phyloP scores from a whole-genome alignment of 2,113 vertebrate genomes.

The Parotia lawesii region DNA sequence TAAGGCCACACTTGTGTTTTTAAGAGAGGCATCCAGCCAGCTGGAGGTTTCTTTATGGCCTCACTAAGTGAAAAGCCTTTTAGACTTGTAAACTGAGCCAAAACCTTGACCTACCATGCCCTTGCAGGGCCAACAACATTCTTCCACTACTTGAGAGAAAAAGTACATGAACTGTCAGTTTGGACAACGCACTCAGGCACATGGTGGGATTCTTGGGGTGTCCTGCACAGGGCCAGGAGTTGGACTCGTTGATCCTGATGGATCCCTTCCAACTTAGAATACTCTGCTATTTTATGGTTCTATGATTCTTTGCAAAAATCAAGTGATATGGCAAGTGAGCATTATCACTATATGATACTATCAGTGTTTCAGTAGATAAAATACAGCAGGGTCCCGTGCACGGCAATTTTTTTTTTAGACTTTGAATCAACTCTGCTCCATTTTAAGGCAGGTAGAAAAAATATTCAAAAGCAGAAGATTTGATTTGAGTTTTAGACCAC shows the following conservation, averaged over 20 bases:
- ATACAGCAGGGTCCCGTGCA: not conserved
- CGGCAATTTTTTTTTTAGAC: not conserved
- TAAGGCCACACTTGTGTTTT: not conserved
- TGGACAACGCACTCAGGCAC: not conserved
- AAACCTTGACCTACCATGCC: not conserved
- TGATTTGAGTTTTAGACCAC: not conserved
- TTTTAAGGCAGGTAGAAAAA: not conserved
- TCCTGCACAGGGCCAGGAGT: not conserved
- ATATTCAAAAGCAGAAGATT: not conserved
- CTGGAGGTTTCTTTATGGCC: constrained; percentile 10
- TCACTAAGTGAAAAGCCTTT: constrained; percentile 27
- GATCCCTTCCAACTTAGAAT: not conserved
- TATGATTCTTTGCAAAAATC: not conserved
- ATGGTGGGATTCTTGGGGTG: not conserved
- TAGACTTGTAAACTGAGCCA: not conserved
- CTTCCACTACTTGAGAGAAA: not conserved
- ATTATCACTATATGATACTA: not conserved
- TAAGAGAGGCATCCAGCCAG: constrained; percentile 25
- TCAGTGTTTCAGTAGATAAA: not conserved
- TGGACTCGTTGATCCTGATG: not conserved
- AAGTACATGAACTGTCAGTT: not conserved
- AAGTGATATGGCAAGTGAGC: not conserved
- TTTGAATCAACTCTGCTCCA: not conserved
- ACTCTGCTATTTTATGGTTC: not conserved
- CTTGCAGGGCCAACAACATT: not conserved